These are phyloP conservation scores for Rhyzopertha dominica DNA, from an alignment of 1,140 invertebrate species.

Conservation along the genomic window DNA sequence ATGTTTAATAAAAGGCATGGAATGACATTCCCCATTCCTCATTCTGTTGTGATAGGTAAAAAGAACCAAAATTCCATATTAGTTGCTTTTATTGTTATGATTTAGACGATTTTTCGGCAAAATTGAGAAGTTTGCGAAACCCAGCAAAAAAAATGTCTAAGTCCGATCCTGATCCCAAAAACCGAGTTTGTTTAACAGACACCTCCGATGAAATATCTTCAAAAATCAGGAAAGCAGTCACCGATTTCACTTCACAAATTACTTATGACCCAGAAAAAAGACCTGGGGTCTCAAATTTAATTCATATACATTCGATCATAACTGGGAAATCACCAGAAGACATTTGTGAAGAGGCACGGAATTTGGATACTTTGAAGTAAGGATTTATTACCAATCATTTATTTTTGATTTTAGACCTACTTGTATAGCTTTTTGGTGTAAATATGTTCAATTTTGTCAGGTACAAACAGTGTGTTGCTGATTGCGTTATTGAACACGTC, in stretches of 20 bases:
- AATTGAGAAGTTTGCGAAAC: slow-evolving; percentile 76
- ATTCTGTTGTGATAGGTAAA: slow-evolving; percentile 57
- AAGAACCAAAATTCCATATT: background rate
- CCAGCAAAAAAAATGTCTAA: slow-evolving; percentile 97
- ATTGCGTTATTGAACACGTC: slow-evolving; percentile 66
- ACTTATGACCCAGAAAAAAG: slow-evolving; percentile 72
- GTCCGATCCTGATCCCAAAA: slow-evolving; percentile 74
- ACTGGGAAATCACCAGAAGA: slow-evolving; percentile 63
- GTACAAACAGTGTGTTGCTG: slow-evolving; percentile 74
- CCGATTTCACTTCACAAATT: slow-evolving; percentile 83
- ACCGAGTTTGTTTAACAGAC: slow-evolving; percentile 78
- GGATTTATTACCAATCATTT: slow-evolving; percentile 25
- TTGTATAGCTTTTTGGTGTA: background rate
- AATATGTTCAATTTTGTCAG: slow-evolving; percentile 43
- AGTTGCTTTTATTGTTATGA: slow-evolving; percentile 18
- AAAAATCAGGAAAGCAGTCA: slow-evolving; percentile 89
- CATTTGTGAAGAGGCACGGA: slow-evolving; percentile 63
- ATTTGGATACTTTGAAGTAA: slow-evolving; percentile 68
- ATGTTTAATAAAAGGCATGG: slow-evolving; percentile 79
- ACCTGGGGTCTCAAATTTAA: slow-evolving; percentile 85
- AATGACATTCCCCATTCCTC: slow-evolving; percentile 69
- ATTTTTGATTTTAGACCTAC: background rate
- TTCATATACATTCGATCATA: slow-evolving; percentile 76
- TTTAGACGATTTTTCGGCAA: slow-evolving; percentile 54
- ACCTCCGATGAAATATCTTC: slow-evolving; percentile 66